These are phyloP conservation scores for Chaitophorus viminalis DNA, from an alignment of 2,888 invertebrate species.

Conservation along the genomic window DNA sequence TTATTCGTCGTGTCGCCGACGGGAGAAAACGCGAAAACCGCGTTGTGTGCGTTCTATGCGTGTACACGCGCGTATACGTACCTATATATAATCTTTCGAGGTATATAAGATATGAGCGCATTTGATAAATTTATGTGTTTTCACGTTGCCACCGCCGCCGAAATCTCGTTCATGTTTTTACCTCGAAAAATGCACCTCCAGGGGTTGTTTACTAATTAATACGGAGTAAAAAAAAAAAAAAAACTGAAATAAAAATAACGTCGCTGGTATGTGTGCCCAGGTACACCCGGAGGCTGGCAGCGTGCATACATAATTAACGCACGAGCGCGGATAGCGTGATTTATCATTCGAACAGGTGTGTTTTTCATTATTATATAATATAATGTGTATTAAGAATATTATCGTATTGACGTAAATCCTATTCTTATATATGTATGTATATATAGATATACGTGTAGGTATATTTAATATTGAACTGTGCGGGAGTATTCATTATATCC, in stretches of 20 bases:
- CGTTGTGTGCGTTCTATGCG: not conserved
- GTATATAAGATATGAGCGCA: not conserved
- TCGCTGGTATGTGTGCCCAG: conserved; percentile 25
- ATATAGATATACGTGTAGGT: too few relatives aligned
- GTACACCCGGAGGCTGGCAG: conserved; percentile 45
- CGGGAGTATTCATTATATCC: too few relatives aligned
- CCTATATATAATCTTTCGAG: not conserved
- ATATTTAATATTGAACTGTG: not conserved
- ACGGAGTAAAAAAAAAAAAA: conserved; percentile 1
- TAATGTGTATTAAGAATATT: conserved; percentile 32
- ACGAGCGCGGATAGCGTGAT: conserved; percentile 34
- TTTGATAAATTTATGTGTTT: not conserved
- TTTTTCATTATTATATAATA: conserved; percentile 22
- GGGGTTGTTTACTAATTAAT: conserved; percentile 56
- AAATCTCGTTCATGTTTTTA: not conserved
- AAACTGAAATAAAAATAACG: conserved; percentile 20
- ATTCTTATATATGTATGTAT: not conserved
- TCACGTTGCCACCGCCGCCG: not conserved
- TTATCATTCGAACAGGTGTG: conserved; percentile 57
- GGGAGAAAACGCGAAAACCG: conserved; percentile 54
- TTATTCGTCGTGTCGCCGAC: conserved; percentile 53
- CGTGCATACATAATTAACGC: conserved; percentile 60
- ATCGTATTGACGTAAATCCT: not conserved
- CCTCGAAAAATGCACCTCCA: conserved; percentile 22
- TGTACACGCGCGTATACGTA: not conserved